These are phyloP conservation scores for Cebidichthys violaceus DNA, from an alignment of 2,113 vertebrate species.

Conservation along the genomic window DNA sequence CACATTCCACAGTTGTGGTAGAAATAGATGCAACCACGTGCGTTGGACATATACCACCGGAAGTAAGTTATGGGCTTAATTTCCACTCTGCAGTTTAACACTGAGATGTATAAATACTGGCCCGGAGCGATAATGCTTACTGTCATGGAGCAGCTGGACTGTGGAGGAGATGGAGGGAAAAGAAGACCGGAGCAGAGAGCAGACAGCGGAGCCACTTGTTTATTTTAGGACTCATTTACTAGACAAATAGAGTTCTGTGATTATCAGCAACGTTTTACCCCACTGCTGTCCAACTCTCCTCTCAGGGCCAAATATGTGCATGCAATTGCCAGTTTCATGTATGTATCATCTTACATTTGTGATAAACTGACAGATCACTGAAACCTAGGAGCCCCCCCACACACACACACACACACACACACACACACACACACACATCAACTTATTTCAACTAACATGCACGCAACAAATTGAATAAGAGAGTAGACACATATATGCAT, in stretches of 20 bases:
- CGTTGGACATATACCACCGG: neutral
- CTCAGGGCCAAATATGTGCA: neutral
- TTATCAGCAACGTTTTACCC: neutral
- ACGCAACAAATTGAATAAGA: neutral
- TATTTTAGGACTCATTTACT: slow-evolving; percentile 13
- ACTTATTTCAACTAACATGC: no score
- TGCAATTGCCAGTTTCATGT: neutral
- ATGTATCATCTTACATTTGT: neutral
- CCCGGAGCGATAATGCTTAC: slow-evolving; percentile 39
- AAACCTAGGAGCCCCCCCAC: neutral
- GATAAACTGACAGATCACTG: neutral
- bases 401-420: no score
- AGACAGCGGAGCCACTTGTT: slow-evolving; percentile 26
- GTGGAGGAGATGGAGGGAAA: neutral
- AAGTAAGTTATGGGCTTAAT: slow-evolving; percentile 40
- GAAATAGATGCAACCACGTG: slow-evolving; percentile 10
- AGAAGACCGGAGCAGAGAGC: neutral
- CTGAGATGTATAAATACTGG: slow-evolving; percentile 48
- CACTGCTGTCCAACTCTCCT: neutral
- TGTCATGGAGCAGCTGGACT: slow-evolving; percentile 53
- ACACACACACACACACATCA: no score
- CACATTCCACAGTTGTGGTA: slow-evolving; percentile 2
- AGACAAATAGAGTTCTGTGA: slow-evolving; percentile 10
- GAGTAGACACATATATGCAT: no score
- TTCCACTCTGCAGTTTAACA: slow-evolving; percentile 47